Conservation (phyloP, 2,113 vertebrate species). For the Lonchura striata region DNA sequence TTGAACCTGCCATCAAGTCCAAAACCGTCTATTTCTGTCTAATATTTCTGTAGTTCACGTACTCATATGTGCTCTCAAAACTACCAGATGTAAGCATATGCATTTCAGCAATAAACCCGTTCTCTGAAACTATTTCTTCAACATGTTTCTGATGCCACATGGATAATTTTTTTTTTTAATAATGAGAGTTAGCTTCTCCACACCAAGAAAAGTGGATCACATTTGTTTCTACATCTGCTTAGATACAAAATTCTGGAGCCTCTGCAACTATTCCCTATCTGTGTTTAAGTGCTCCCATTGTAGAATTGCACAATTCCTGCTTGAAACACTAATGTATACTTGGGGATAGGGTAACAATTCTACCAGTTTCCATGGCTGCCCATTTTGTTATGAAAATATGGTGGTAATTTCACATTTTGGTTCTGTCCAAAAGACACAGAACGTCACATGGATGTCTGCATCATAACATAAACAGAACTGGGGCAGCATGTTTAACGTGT, state of each 20-base stretch:
- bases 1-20: not conserved
- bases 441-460: not conserved
- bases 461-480: not conserved
- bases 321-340: not conserved
- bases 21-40: not conserved
- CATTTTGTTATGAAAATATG: not conserved
- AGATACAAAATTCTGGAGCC: not conserved
- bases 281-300: not conserved
- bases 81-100: not conserved
- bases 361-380: not conserved
- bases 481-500: not conserved
- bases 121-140: not conserved
- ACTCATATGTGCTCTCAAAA: not conserved
- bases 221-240: not conserved
- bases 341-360: not conserved
- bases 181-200: not conserved
- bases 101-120: not conserved
- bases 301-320: not conserved
- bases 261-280: not conserved
- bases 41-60: not conserved
- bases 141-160: not conserved
- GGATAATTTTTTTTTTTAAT: not conserved
- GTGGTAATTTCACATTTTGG: not conserved
- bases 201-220: not conserved
- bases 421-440: not conserved